These are phyloP conservation scores for Esox masquinongy DNA, from an alignment of 2,797 vertebrate species.

Conservation along the genomic window DNA sequence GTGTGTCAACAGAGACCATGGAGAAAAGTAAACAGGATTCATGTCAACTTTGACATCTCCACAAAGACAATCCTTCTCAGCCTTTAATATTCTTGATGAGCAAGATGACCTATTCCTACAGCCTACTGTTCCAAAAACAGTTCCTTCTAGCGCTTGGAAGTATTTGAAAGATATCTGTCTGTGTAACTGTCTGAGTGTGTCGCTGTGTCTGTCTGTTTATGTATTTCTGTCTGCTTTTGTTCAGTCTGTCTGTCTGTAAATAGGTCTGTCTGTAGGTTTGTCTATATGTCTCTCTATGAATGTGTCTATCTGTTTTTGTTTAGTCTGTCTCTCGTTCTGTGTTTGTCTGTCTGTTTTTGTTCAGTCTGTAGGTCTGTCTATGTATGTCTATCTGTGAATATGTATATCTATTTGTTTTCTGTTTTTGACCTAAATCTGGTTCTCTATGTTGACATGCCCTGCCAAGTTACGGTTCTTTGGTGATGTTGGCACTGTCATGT, in stretches of 20 bases:
- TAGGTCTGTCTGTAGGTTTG: no score
- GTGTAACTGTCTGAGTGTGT: not conserved
- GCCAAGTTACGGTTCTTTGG: not conserved
- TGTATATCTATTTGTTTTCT: no score
- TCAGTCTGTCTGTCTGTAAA: no score
- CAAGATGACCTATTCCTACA: not conserved
- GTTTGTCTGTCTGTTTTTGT: no score
- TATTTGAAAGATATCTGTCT: not conserved
- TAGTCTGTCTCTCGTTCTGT: not conserved
- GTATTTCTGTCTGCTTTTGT: no score
- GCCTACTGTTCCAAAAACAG: not conserved
- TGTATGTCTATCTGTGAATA: no score
- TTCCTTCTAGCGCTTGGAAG: not conserved
- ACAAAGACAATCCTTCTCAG: conserved; percentile 26
- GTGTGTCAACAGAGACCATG: conserved; percentile 62
- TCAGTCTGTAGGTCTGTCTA: not conserved
- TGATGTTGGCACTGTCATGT: no score
- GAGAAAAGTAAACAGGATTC: conserved; percentile 71
- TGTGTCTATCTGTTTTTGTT: no score
- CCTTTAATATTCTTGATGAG: conserved; percentile 4
- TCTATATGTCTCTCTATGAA: no score
- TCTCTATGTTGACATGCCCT: not conserved
- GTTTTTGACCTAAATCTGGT: no score
- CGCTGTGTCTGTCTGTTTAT: not conserved
- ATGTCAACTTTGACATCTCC: conserved; percentile 61